A percentile compares a stretch with the other conserved stretches of the same genome.
phyloP scores from a whole-genome alignment of 1,140 invertebrate genomes.

The Popillia japonica region DNA sequence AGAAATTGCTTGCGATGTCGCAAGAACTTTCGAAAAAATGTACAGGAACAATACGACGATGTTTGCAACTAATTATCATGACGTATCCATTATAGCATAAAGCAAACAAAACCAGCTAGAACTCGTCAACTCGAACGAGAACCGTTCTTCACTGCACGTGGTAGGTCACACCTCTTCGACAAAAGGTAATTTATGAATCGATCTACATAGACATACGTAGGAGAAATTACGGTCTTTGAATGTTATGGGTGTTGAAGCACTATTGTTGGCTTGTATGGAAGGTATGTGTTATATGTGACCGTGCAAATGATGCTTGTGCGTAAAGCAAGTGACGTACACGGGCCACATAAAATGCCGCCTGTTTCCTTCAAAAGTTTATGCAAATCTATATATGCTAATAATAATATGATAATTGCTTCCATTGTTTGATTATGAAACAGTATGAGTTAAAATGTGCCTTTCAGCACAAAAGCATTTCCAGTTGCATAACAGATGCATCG shows the following conservation, averaged over 20 bases:
- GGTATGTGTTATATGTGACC: neutral
- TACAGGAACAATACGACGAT: neutral
- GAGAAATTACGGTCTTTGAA: neutral
- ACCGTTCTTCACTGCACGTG: neutral
- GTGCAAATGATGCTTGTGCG: neutral
- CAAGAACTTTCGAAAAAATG: neutral
- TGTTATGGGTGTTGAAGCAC: neutral
- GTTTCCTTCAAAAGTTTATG: neutral
- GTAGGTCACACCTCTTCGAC: neutral
- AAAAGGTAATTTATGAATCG: neutral
- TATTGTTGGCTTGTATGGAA: neutral
- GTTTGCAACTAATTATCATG: neutral
- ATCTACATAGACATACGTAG: neutral
- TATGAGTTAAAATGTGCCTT: neutral
- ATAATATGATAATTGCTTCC: neutral
- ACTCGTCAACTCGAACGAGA: neutral
- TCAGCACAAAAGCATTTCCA: neutral
- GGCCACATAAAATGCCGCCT: neutral
- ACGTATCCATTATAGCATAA: neutral
- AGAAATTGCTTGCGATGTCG: too few relatives aligned
- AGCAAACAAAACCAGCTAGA: neutral
- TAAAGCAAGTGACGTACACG: neutral
- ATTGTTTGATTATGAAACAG: constrained; percentile 10
- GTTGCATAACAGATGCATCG: neutral
- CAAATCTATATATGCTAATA: neutral